These are phyloP conservation scores for Microctonus aethiopoides DNA, from an alignment of 2,888 invertebrate species.

Conservation along the genomic window DNA sequence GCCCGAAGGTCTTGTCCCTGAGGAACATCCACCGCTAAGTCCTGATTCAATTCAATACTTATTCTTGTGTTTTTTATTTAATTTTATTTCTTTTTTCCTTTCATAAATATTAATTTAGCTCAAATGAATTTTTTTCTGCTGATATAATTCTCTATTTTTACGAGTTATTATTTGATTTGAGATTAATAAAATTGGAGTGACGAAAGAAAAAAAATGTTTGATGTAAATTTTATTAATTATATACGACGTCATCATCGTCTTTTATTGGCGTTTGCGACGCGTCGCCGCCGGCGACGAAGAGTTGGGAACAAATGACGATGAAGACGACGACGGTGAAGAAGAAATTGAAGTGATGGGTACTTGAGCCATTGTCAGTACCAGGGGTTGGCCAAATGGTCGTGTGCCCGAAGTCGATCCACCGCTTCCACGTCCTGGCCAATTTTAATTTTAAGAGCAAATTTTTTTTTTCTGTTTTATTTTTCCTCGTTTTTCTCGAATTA, in stretches of 20 bases:
- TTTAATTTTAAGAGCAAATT: constrained; percentile 37
- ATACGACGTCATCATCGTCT: constrained; percentile 63
- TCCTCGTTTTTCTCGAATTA: constrained; percentile 5
- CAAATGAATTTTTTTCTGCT: neutral
- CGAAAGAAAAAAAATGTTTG: constrained; percentile 38
- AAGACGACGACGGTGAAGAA: constrained; percentile 25
- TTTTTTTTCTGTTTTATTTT: constrained; percentile 6
- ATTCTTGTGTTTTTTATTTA: constrained; percentile 26
- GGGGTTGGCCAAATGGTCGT: constrained; percentile 83
- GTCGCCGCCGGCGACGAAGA: constrained; percentile 38
- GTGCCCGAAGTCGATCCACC: constrained; percentile 70
- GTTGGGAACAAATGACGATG: neutral
- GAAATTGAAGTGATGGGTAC: constrained; percentile 51
- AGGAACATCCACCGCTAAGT: constrained; percentile 52
- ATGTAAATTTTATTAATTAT: neutral
- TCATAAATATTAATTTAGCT: neutral
- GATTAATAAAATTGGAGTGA: constrained; percentile 44
- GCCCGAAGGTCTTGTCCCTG: constrained; percentile 76
- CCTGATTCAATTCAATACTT: constrained; percentile 38
- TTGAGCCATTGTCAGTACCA: constrained; percentile 70
- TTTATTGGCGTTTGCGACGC: constrained; percentile 57
- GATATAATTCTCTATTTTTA: neutral
- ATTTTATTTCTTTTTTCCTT: constrained; percentile 21
- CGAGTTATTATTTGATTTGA: constrained; percentile 40
- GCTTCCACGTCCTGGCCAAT: constrained; percentile 56